These are phyloP conservation scores for Craniophora ligustri DNA, from an alignment of 2,888 invertebrate genomes.

Conservation along the genomic window DNA sequence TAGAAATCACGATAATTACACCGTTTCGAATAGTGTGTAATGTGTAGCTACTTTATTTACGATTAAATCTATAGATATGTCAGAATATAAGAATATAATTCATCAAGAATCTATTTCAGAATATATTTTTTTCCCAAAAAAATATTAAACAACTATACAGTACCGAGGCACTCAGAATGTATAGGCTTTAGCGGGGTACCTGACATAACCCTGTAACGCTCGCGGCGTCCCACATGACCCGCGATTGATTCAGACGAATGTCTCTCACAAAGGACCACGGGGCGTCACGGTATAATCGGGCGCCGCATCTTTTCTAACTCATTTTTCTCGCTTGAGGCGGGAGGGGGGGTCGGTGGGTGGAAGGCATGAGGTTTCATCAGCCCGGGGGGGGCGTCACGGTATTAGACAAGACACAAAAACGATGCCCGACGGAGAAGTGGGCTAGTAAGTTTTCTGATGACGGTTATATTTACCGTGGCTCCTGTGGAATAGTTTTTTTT, in stretches of 20 bases:
- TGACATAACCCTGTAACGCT: slow-evolving; percentile 68
- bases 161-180: slow-evolving; percentile 65
- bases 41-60: no score
- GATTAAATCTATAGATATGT: no score
- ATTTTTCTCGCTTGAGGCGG: slow-evolving; percentile 86
- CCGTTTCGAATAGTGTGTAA: no score
- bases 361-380: slow-evolving; percentile 75
- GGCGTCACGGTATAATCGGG: slow-evolving; percentile 85
- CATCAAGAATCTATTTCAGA: no score
- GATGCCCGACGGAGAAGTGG: slow-evolving; percentile 80
- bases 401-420: slow-evolving; percentile 89
- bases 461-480: slow-evolving; percentile 69
- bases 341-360: slow-evolving; percentile 57
- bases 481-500: slow-evolving; percentile 57
- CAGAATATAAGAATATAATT: no score
- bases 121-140: no score
- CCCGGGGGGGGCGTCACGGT: slow-evolving; percentile 84
- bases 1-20: no score
- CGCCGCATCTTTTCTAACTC: slow-evolving; percentile 89
- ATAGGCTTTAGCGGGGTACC: slow-evolving; percentile 61
- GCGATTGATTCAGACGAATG: slow-evolving; percentile 85
- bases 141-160: slow-evolving; percentile 9
- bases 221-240: slow-evolving; percentile 68
- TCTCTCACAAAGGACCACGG: slow-evolving; percentile 78
- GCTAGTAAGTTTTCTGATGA: slow-evolving; percentile 82